These are phyloP conservation scores for Adelges cooleyi DNA, from an alignment of 1,140 invertebrate species.

Conservation along the genomic window DNA sequence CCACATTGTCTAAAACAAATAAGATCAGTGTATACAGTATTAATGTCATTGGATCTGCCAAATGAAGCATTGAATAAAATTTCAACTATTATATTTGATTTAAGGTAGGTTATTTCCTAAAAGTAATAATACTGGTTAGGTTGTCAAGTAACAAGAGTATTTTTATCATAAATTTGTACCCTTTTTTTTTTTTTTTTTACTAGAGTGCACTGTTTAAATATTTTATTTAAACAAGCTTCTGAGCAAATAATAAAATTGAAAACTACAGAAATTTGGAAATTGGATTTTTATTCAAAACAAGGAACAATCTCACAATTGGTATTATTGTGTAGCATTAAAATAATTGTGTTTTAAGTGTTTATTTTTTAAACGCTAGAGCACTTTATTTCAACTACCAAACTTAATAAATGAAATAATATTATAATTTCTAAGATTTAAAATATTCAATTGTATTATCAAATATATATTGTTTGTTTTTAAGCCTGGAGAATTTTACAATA, in stretches of 20 bases:
- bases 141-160: too few relatives aligned
- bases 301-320: conserved; percentile 74
- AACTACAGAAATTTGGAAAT: conserved; percentile 74
- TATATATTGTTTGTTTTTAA: conserved; percentile 40
- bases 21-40: conserved; percentile 51
- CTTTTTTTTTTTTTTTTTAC: conserved; percentile 19
- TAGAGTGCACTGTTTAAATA: conserved; percentile 72
- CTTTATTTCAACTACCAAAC: too few relatives aligned
- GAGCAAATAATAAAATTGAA: conserved; percentile 66
- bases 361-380: too few relatives aligned
- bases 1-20: conserved; percentile 65
- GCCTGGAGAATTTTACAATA: conserved; percentile 73
- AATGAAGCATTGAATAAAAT: conserved; percentile 70
- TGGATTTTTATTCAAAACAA: conserved; percentile 67
- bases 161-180: background rate
- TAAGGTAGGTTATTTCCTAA: conserved; percentile 43
- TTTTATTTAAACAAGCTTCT: conserved; percentile 70
- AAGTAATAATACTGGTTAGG: too few relatives aligned
- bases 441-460: conserved; percentile 20
- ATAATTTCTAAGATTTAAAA: too few relatives aligned
- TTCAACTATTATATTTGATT: conserved; percentile 72
- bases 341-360: too few relatives aligned
- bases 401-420: too few relatives aligned
- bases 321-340: too few relatives aligned
- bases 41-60: conserved; percentile 65